phyloP scores from a whole-genome alignment of 2,888 invertebrate genomes.

The Hirtodrosophila trivittata region DNA sequence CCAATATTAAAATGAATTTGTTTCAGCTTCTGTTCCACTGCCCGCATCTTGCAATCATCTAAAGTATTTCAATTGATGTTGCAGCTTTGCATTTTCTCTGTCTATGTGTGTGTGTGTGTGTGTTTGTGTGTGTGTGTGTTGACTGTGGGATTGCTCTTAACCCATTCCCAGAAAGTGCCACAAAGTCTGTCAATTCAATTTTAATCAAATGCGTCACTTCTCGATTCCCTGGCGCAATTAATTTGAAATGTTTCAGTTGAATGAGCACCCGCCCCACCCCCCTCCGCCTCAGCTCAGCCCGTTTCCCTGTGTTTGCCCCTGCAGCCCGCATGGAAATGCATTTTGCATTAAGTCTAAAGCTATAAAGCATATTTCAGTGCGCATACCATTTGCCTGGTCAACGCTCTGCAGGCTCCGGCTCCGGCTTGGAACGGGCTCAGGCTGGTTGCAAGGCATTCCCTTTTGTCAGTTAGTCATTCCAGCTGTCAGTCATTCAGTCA shows the following conservation, averaged over 20 bases:
- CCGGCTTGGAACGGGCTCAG: not conserved
- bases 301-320: not conserved
- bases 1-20: conserved; percentile 56
- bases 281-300: not conserved
- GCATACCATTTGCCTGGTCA: conserved; percentile 62
- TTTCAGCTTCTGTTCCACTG: conserved; percentile 32
- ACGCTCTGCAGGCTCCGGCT: conserved; percentile 40
- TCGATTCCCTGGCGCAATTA: conserved; percentile 76
- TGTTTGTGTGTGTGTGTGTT: conserved; percentile 8
- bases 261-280: conserved; percentile 42
- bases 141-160: conserved; percentile 31
- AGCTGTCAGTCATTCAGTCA: too few species aligned
- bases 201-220: conserved; percentile 76
- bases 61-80: conserved; percentile 43
- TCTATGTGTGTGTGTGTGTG: conserved; percentile 22
- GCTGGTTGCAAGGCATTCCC: not conserved
- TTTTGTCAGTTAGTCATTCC: not conserved
- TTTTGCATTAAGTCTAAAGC: conserved; percentile 50
- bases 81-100: conserved; percentile 41
- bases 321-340: conserved; percentile 49
- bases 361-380: conserved; percentile 38
- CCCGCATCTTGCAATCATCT: conserved; percentile 54
- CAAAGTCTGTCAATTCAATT: conserved; percentile 64
- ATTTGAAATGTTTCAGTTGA: conserved; percentile 77
- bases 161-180: conserved; percentile 31